A percentile compares a stretch with the other conserved stretches of the same genome.
Evolutionary conservation across 2,797 vertebrate species (phyloP).

Genomic region (Phrynocephalus vlangalii): DNA sequence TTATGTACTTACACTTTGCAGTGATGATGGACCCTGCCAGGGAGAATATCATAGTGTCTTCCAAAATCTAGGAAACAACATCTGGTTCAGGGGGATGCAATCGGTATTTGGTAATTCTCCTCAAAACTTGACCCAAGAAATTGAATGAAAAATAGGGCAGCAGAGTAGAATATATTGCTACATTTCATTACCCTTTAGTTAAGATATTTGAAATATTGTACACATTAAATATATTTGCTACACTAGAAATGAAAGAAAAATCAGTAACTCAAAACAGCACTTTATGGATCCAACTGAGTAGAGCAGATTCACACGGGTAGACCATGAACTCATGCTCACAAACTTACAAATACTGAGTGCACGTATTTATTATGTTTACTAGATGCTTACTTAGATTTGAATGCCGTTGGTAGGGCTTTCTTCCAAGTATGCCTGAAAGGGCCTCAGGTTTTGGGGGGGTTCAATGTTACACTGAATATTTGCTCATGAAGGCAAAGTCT

Average conservation of each 20-base stretch:
- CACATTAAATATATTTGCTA: neutral
- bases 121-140: neutral
- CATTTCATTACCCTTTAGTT: neutral
- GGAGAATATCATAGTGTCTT: slow-evolving; percentile 97
- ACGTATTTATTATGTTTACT: neutral
- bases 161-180: neutral
- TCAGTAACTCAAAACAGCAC: neutral
- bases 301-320: neutral
- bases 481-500: neutral
- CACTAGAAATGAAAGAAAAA: neutral
- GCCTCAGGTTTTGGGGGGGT: too few relatives aligned
- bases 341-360: neutral
- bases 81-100: slow-evolving; percentile 64
- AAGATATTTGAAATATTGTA: neutral
- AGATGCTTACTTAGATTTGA: neutral
- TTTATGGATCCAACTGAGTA: neutral
- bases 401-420: neutral
- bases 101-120: neutral
- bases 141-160: neutral
- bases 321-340: too few relatives aligned
- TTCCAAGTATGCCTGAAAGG: neutral
- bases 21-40: slow-evolving; percentile 92
- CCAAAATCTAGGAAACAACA: slow-evolving; percentile 88
- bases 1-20: slow-evolving; percentile 89
- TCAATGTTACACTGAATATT: neutral